Evolutionary conservation across 2,888 invertebrate genomes (phyloP), one percentile per base, ranked within the genome.

Genomic region (Melieria crassipennis): DNA sequence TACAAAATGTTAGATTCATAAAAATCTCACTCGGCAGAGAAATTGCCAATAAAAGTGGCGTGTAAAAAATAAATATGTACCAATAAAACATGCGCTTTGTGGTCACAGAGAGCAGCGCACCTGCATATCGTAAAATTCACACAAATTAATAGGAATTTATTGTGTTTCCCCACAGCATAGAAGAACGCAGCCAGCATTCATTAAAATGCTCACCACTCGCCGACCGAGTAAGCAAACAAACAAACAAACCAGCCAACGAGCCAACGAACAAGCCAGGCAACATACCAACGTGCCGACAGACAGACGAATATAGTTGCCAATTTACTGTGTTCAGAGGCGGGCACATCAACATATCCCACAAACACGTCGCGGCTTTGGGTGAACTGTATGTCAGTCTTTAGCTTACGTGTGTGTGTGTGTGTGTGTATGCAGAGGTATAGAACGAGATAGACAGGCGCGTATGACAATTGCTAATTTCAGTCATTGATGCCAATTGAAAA

Each of bases 121-220:
- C 69, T 69, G 69, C 69, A 69, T 46, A 55, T 64, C 63, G 56
- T 69, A 69, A 69, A 69, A 64, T 57, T 64, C 48, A 64, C 57
- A 69, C 69, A 69, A 69, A 69, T 69, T 69, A 64, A 55, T 69
- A 64, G 57, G 43, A 69, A 69, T 69, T 69, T 62, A 69, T 69
- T 67, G 60, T 67, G 30, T 48, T 67, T 69, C 47, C 61, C 47
- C 69, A 69, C 62, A 64, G 57, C 30, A 57, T 57, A 16, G 30
- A 52, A 11, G 13, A 57, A 57, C 9, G 57, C n/a, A 57, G 30
- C n/a, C 9, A 57, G n/a, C 5, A 5, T 57, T 57, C 30, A 57
- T 57, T 57, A 57, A 57, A 57, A 57, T 30, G 30, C 57, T 13
- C 57, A 57, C 16, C 30, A 30, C 30, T 3, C 30, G 30, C 30